Evolutionary conservation across 2,888 invertebrate genomes (phyloP).

Genomic region (Ptychoptera albimana): DNA sequence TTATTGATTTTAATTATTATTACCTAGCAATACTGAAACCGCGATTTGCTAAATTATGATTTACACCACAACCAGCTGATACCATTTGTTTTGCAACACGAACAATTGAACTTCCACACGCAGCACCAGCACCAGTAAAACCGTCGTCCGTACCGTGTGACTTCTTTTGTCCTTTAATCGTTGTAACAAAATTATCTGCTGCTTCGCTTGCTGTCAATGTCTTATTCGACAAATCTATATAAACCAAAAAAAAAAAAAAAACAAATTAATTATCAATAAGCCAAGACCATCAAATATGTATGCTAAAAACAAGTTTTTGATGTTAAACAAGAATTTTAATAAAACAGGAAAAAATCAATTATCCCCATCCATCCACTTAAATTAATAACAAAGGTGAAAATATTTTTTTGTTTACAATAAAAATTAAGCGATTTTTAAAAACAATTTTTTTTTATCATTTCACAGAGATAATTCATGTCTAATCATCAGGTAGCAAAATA

Average conservation of each 20-base stretch:
- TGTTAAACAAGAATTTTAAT: no score
- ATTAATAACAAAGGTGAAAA: no score
- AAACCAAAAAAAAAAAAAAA: constrained; percentile 5
- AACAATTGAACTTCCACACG: constrained; percentile 48
- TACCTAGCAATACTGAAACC: constrained; percentile 13
- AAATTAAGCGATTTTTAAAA: no score
- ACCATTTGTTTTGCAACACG: constrained; percentile 38
- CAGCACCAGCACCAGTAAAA: constrained; percentile 49
- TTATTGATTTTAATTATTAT: constrained; percentile 4
- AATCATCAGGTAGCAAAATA: no score
- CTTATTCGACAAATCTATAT: background rate
- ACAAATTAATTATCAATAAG: background rate
- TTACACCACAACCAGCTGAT: constrained; percentile 18
- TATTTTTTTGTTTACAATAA: no score
- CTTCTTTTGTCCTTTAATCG: constrained; percentile 32
- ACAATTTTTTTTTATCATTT: no score
- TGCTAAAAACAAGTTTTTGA: background rate
- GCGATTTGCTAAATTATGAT: constrained; percentile 13
- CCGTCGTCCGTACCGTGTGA: constrained; percentile 56
- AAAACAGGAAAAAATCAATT: no score
- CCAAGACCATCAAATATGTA: background rate
- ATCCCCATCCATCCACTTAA: no score
- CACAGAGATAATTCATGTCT: no score
- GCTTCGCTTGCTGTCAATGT: no score
- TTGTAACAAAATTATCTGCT: constrained; percentile 13